A percentile compares a stretch with the other conserved stretches of the same genome.
Conservation (phyloP, 2,113 vertebrate genomes). For the Picathartes gymnocephalus region DNA sequence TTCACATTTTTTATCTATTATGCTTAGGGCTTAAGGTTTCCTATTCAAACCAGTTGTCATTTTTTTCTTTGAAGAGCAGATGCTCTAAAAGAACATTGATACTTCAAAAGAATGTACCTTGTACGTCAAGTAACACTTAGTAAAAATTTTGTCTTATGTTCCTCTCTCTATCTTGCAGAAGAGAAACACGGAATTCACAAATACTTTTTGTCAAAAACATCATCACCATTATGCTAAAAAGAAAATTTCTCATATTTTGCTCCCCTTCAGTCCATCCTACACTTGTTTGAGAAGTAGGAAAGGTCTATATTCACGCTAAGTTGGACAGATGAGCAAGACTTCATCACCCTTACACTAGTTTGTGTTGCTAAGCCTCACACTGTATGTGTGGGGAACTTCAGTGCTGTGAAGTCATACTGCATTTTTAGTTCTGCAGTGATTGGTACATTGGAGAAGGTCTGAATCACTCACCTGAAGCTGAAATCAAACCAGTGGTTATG, state of each 20-base stretch:
- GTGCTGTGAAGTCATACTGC: not conserved
- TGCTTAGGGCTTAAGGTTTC: slow-evolving; percentile 22
- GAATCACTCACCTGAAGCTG: not conserved
- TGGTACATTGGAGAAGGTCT: not conserved
- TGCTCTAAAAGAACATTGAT: not conserved
- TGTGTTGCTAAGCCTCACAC: not conserved
- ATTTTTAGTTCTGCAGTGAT: not conserved
- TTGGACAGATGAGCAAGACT: not conserved
- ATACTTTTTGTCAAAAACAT: not conserved
- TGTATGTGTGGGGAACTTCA: not conserved
- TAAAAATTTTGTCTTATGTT: not conserved
- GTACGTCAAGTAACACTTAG: not conserved
- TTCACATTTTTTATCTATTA: slow-evolving; percentile 55
- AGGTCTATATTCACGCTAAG: not conserved
- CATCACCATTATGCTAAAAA: not conserved
- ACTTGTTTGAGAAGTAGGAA: not conserved
- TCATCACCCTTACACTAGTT: not conserved
- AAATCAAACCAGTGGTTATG: not conserved
- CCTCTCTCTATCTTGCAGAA: not conserved
- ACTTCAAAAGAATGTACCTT: slow-evolving; percentile 36
- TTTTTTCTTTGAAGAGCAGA: slow-evolving; percentile 47
- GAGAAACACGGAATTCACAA: not conserved
- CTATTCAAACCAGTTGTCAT: slow-evolving; percentile 36
- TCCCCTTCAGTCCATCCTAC: not conserved
- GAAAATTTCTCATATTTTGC: not conserved